Percentiles rank a stretch among this genome's conserved stretches.
These are phyloP conservation scores for Chromoteleia sp. DNA, from an alignment of 2,888 invertebrate genomes.

Conservation along the genomic window DNA sequence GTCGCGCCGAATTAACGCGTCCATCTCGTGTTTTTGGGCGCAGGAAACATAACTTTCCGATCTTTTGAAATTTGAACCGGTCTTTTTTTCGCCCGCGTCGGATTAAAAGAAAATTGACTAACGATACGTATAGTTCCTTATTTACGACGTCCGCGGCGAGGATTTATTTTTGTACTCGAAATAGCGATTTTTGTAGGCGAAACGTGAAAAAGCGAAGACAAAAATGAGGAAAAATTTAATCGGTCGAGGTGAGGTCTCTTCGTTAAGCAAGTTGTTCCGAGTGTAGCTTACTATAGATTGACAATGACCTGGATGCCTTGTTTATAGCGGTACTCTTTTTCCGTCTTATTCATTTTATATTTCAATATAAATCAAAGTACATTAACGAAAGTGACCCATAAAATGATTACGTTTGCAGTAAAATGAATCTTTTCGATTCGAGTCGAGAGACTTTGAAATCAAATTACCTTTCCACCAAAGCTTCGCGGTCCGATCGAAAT, in stretches of 20 bases:
- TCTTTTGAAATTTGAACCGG: neutral
- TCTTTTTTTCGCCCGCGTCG: neutral
- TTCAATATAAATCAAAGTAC: constrained; percentile 17
- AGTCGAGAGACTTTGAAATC: no score
- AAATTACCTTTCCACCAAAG: no score
- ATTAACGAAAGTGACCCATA: constrained; percentile 5
- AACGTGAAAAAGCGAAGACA: constrained; percentile 20
- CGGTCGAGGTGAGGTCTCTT: constrained; percentile 77
- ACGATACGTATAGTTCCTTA: no score
- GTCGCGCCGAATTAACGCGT: neutral
- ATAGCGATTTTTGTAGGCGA: neutral
- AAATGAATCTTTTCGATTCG: neutral
- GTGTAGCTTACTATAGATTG: constrained; percentile 80
- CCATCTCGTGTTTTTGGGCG: neutral
- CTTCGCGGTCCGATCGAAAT: no score
- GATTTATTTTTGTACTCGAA: neutral
- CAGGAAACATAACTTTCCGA: neutral
- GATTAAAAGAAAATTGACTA: neutral
- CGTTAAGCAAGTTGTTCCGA: constrained; percentile 62
- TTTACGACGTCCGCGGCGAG: no score
- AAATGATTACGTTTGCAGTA: no score
- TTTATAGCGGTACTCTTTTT: constrained; percentile 53
- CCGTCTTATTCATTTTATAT: constrained; percentile 47
- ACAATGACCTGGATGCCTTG: constrained; percentile 83
- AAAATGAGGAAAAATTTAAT: constrained; percentile 72